A percentile compares a stretch with the other conserved stretches of the same genome.
Conservation (phyloP, 2,113 vertebrate species). For the Lophochroa leadbeateri region DNA sequence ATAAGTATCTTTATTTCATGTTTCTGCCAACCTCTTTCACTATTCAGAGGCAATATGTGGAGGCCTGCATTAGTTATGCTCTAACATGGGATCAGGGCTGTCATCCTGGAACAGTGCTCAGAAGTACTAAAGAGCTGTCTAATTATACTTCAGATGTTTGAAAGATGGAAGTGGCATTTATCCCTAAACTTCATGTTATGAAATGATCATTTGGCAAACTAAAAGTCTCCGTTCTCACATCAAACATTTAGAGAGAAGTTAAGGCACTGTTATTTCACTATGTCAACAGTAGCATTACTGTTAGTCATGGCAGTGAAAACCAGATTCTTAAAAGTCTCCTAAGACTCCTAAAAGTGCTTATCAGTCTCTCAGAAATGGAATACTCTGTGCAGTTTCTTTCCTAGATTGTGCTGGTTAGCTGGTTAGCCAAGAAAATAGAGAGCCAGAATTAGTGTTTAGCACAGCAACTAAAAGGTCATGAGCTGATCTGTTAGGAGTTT, state of each 20-base stretch:
- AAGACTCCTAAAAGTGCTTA: neutral
- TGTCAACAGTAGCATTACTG: neutral
- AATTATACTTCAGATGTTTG: conserved; percentile 62
- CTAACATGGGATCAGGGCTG: neutral
- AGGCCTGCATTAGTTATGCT: neutral
- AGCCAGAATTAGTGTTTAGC: neutral
- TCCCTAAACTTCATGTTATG: conserved; percentile 38
- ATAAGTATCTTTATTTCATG: conserved; percentile 33
- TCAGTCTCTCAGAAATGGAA: neutral
- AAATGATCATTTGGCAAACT: conserved; percentile 31
- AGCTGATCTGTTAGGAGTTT: neutral
- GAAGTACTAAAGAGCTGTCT: conserved; percentile 59
- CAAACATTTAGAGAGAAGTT: neutral
- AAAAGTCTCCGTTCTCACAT: neutral
- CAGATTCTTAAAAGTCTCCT: neutral
- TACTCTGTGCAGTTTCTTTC: neutral
- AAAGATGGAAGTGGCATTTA: conserved; percentile 62
- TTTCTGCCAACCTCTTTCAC: conserved; percentile 15
- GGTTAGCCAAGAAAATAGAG: neutral
- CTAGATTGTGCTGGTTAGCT: neutral
- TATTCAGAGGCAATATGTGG: neutral
- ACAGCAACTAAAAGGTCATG: neutral
- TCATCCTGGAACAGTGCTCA: neutral
- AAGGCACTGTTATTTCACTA: neutral
- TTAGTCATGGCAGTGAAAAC: neutral